phyloP scores from a whole-genome alignment of 2,113 vertebrate species.

The Cacatua alba region DNA sequence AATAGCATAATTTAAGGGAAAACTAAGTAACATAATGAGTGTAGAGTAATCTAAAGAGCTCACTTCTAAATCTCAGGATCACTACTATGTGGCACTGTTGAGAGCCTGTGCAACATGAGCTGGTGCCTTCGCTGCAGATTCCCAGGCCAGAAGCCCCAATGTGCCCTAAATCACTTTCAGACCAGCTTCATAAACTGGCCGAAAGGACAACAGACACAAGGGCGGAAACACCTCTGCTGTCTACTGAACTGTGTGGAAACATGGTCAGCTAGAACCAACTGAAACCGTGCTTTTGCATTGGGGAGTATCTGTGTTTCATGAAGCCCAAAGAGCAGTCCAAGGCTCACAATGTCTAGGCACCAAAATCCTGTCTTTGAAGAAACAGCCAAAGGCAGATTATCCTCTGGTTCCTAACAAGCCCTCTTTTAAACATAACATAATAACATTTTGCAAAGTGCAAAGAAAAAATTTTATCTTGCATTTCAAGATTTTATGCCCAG shows the following conservation, averaged over 20 bases:
- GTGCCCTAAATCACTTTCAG: background rate
- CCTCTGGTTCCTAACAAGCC: background rate
- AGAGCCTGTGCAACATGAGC: background rate
- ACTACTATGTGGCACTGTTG: fast-evolving
- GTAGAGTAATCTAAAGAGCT: background rate
- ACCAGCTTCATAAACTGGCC: background rate
- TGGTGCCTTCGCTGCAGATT: background rate
- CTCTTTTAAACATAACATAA: background rate
- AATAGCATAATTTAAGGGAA: background rate
- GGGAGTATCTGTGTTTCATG: background rate
- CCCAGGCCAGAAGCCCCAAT: background rate
- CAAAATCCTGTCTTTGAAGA: background rate
- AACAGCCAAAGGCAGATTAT: background rate
- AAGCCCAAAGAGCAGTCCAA: background rate
- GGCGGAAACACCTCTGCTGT: fast-evolving
- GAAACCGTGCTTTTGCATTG: background rate
- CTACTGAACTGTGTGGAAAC: background rate
- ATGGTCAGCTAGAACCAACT: background rate
- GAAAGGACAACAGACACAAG: background rate
- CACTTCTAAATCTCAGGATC: background rate
- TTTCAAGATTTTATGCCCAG: background rate
- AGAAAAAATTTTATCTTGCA: background rate
- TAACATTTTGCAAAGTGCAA: background rate
- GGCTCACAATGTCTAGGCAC: background rate
- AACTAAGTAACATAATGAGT: background rate